Evolutionary conservation across 2,888 invertebrate genomes (phyloP).

Genomic region (Cybosia mesomella): DNA sequence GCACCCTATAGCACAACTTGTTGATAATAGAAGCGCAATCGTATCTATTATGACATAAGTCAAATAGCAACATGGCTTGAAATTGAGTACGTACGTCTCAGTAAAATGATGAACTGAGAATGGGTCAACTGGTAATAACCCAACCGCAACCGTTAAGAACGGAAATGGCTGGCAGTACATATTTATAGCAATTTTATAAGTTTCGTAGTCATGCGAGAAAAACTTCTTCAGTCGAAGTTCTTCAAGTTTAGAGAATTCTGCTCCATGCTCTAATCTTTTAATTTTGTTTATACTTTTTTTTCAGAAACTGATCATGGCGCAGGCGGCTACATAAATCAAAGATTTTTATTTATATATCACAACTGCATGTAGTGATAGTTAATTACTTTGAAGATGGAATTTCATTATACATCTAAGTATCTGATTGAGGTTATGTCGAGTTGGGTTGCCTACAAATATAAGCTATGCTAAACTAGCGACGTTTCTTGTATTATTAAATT

Average conservation of each 20-base stretch:
- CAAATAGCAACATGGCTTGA: too few relatives aligned
- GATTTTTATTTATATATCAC: neutral
- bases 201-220: neutral
- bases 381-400: neutral
- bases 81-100: too few relatives aligned
- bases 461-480: neutral
- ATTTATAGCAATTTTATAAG: too few relatives aligned
- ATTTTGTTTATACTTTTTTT: conserved; percentile 59
- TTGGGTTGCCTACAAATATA: neutral
- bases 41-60: too few relatives aligned
- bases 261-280: too few relatives aligned
- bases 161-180: too few relatives aligned
- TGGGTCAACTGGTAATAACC: too few relatives aligned
- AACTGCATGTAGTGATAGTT: neutral
- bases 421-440: neutral
- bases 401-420: conserved; percentile 7
- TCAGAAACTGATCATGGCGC: conserved; percentile 86
- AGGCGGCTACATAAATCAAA: conserved; percentile 72
- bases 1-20: too few relatives aligned
- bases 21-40: too few relatives aligned
- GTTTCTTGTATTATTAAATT: conserved; percentile 23
- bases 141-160: too few relatives aligned
- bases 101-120: too few relatives aligned
- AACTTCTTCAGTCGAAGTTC: neutral
- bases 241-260: neutral